These are phyloP conservation scores for Denticeps clupeoides DNA, from an alignment of 2,797 vertebrate species.

Conservation along the genomic window DNA sequence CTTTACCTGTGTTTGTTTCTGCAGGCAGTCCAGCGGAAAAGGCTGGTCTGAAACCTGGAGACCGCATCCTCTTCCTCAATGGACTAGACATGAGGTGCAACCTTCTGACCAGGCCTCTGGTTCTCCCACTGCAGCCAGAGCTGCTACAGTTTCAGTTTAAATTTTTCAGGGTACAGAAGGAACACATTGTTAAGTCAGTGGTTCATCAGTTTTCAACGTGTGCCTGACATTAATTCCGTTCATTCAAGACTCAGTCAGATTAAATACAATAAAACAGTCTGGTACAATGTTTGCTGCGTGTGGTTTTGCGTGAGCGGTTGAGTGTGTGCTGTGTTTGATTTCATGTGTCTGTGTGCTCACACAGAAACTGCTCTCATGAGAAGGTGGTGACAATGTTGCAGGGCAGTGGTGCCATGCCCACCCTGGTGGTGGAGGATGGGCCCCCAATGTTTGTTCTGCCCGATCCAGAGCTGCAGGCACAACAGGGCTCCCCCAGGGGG, in stretches of 20 bases:
- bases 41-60: slow-evolving; percentile 83
- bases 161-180: too few species aligned
- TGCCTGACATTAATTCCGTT: too few species aligned
- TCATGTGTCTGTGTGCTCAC: not conserved
- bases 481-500: slow-evolving; percentile 52
- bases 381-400: slow-evolving; percentile 98
- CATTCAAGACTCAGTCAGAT: too few species aligned
- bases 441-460: slow-evolving; percentile 57
- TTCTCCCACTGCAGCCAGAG: not conserved
- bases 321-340: not conserved
- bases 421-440: slow-evolving; percentile 89
- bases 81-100: slow-evolving; percentile 93
- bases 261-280: too few species aligned
- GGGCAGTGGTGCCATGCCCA: slow-evolving; percentile 94
- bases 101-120: not conserved
- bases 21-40: slow-evolving; percentile 89
- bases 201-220: too few species aligned
- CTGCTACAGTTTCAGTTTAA: not conserved
- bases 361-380: slow-evolving; percentile 88
- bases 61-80: slow-evolving; percentile 91
- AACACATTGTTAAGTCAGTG: too few species aligned
- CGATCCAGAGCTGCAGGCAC: slow-evolving; percentile 40
- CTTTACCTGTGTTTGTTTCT: slow-evolving; percentile 18
- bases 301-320: not conserved
- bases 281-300: too few species aligned